Evolutionary conservation across 2,797 vertebrate genomes (phyloP), one percentile per base, ranked within the genome.

Genomic region (Fringilla coelebs): DNA sequence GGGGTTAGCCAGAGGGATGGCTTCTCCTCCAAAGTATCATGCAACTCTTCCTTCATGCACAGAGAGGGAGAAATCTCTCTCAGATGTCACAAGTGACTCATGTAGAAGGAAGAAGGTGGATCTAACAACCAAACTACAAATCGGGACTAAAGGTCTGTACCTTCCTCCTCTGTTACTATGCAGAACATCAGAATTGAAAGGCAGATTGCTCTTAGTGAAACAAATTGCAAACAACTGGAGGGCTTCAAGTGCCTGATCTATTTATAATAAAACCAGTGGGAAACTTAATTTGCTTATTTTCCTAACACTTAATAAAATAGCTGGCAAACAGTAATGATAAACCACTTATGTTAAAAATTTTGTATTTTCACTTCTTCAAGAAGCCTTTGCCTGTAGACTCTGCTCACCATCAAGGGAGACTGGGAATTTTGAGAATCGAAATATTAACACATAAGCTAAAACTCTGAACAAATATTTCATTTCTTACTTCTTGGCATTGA

Each of bases 291-390:
- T 94, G 83, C 70, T 91, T 94, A 62, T 95, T 96, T 90, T 90
- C 67, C 60, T 91, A 90, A 48, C 88, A 78, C 91, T 94, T 94
- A 81, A 91, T 97, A 94, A 96, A 96, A 72, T 78, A 88, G 54
- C 89, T 93, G 91, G 60, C 89, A 94, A 94, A 78, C 43, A 83
- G 62, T 85, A 88, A 79, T 70, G 85, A 94, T 88, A 94, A 91
- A 90, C 66, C 76, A 79, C 74, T 96, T 94, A 40, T 6, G 28
- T 74, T 82, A 88, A 94, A 95, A 89, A 54, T 18, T 36, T 34
- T 41, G 8, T 75, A 26, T 70, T 94, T 88, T 72, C 76, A 76
- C 28, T 81, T 92, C 58, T 92, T 92, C 89, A 87, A 7, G 34
- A 76, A 70, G 43, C 24, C 26, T 80, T 78, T 70, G 71, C 66